A percentile compares a stretch with the other conserved stretches of the same genome.
Conservation (phyloP, 2,888 invertebrate species). For the Cryptocephalus primarius region DNA sequence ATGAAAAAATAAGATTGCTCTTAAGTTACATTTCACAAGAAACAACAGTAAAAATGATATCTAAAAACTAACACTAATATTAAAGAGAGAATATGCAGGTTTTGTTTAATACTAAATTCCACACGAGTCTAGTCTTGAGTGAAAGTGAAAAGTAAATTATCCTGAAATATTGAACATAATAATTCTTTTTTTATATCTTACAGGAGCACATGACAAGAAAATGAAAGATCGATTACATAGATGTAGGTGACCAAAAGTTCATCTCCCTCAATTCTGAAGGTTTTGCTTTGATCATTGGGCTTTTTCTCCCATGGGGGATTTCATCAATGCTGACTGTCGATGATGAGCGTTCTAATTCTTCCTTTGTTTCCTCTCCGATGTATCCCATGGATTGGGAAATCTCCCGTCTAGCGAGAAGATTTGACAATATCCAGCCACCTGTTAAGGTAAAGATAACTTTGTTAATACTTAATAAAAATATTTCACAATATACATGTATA, state of each 20-base stretch:
- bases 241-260: constrained; percentile 80
- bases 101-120: constrained; percentile 11
- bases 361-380: constrained; percentile 49
- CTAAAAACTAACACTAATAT: no score
- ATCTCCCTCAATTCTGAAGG: constrained; percentile 68
- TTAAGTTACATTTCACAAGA: no score
- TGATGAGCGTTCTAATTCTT: constrained; percentile 19
- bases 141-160: background rate
- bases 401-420: constrained; percentile 54
- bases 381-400: constrained; percentile 45
- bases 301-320: constrained; percentile 25
- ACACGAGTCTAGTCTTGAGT: background rate
- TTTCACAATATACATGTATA: constrained; percentile 17
- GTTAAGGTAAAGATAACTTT: background rate
- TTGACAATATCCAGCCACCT: constrained; percentile 54
- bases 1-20: no score
- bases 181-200: background rate
- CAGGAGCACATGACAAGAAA: background rate
- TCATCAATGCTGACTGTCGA: constrained; percentile 22
- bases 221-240: constrained; percentile 47
- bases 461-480: constrained; percentile 1
- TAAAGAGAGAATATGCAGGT: constrained; percentile 7
- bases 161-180: background rate
- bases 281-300: constrained; percentile 41
- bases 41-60: no score